Evolutionary conservation across 2,113 vertebrate genomes (phyloP).

Genomic region (Neomonachus schauinslandi): DNA sequence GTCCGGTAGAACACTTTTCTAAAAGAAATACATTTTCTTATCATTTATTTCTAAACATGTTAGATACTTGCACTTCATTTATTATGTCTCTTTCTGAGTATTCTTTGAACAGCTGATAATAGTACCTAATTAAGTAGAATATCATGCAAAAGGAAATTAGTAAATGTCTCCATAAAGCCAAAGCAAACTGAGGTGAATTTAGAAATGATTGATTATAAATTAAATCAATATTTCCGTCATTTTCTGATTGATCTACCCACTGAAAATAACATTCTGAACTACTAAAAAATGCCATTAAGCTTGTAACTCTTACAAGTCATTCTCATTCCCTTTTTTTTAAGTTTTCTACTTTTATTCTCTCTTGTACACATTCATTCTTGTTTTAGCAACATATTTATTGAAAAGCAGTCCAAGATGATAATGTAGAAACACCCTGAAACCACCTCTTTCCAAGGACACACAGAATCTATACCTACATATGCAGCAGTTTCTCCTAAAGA

Average conservation of each 20-base stretch:
- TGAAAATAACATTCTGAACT: neutral
- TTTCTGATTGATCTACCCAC: neutral
- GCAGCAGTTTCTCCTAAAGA: neutral
- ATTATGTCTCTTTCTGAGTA: slow-evolving; percentile 48
- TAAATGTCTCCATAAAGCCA: slow-evolving; percentile 5
- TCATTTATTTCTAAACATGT: slow-evolving; percentile 67
- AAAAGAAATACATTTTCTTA: slow-evolving; percentile 65
- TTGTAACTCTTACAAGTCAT: neutral
- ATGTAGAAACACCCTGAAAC: neutral
- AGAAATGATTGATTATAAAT: neutral
- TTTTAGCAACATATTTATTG: neutral
- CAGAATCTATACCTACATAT: neutral
- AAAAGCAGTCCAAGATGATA: neutral
- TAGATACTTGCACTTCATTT: slow-evolving; percentile 61
- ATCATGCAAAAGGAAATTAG: slow-evolving; percentile 34
- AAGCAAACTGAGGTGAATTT: neutral
- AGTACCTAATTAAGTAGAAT: slow-evolving; percentile 31
- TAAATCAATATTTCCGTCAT: neutral
- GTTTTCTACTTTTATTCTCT: neutral
- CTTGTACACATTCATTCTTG: neutral
- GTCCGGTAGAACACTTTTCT: slow-evolving; percentile 43
- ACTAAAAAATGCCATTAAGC: neutral
- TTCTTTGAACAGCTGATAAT: slow-evolving; percentile 40
- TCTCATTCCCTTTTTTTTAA: neutral
- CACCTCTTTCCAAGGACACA: neutral